Conservation (phyloP, 2,797 vertebrate species). For the Anas bahamensis region DNA sequence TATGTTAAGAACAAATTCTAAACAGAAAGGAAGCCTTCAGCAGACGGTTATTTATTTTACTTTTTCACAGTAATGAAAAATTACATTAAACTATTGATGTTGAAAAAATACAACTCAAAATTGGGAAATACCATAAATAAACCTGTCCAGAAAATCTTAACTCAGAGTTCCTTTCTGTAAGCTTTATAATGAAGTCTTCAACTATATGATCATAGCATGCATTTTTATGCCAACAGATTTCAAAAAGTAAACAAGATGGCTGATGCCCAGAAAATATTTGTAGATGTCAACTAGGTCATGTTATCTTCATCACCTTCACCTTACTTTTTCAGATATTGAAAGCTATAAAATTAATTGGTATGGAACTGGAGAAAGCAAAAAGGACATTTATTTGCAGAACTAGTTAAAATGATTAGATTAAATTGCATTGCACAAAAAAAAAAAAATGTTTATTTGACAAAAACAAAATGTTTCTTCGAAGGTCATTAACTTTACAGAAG, state of each 20-base stretch:
- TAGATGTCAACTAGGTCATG: background rate
- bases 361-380: rapidly evolving
- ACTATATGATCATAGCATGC: background rate
- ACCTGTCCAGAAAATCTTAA: background rate
- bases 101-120: background rate
- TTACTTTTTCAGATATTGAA: background rate
- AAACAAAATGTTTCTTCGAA: background rate
- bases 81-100: background rate
- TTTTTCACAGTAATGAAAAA: background rate
- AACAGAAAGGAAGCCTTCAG: background rate
- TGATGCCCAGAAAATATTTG: background rate
- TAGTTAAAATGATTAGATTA: background rate
- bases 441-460: background rate
- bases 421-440: background rate
- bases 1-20: background rate
- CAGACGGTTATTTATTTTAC: background rate
- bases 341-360: background rate
- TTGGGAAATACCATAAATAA: background rate
- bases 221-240: background rate
- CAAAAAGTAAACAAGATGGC: background rate
- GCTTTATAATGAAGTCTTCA: background rate
- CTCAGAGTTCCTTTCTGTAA: background rate
- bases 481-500: background rate
- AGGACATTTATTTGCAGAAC: background rate
- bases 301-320: background rate